Evolutionary conservation across 2,797 vertebrate species (phyloP).

Genomic region (Esox lucius): DNA sequence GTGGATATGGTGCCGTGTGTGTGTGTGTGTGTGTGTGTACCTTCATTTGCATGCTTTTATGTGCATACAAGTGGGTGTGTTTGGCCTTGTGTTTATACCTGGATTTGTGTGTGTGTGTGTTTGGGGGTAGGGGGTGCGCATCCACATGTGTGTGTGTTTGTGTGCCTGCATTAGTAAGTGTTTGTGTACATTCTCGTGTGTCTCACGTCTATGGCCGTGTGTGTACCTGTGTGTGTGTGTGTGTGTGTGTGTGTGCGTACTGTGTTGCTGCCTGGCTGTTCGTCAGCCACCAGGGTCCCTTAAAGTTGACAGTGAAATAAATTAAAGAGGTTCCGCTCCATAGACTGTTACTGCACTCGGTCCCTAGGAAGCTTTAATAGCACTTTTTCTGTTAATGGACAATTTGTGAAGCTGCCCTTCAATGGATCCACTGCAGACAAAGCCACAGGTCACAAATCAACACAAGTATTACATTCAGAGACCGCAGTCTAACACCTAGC

Average conservation of each 20-base stretch:
- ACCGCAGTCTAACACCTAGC: neutral
- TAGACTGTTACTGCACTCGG: conserved; percentile 40
- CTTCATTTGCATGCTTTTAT: too few relatives aligned
- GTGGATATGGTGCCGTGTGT: too few relatives aligned
- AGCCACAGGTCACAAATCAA: conserved; percentile 37
- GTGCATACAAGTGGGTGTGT: too few relatives aligned
- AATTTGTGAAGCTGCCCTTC: conserved; percentile 44
- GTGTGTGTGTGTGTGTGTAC: too few relatives aligned
- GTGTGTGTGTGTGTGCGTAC: neutral
- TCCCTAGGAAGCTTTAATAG: conserved; percentile 47
- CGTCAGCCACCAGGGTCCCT: conserved; percentile 37
- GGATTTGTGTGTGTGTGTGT: neutral
- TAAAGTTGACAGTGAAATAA: conserved; percentile 42
- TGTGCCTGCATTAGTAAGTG: neutral
- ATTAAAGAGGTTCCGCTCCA: conserved; percentile 51
- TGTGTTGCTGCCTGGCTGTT: conserved; percentile 31
- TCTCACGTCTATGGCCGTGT: neutral
- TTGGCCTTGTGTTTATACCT: too few relatives aligned
- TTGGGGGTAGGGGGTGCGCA: neutral
- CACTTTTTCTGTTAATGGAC: conserved; percentile 49
- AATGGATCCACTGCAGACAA: conserved; percentile 30
- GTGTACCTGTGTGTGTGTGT: neutral
- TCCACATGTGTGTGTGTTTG: conserved; percentile 20
- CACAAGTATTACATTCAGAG: neutral
- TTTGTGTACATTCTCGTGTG: neutral